phyloP scores from a whole-genome alignment of 2,888 invertebrate genomes.

The Ypsolopha sequella region DNA sequence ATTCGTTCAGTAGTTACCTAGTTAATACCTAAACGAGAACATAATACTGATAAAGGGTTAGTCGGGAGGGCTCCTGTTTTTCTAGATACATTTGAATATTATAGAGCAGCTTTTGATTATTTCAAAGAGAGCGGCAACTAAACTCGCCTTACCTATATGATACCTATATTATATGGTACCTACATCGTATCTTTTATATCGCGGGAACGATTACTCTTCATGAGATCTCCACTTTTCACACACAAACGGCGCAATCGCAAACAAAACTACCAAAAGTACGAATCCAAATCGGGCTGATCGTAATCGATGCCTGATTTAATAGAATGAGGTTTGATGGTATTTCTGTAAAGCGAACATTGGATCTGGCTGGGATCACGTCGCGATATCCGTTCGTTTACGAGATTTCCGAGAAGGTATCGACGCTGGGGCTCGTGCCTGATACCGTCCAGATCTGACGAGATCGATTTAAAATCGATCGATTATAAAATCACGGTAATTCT shows the following conservation, averaged over 20 bases:
- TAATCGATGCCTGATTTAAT: slow-evolving; percentile 4
- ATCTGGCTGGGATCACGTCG: not conserved
- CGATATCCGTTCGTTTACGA: slow-evolving; percentile 4
- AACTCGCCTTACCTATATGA: too few species aligned
- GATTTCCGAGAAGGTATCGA: slow-evolving; percentile 9
- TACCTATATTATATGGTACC: too few species aligned
- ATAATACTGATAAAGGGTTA: too few species aligned
- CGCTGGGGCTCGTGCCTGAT: not conserved
- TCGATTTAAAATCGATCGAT: too few species aligned
- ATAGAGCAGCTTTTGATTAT: too few species aligned
- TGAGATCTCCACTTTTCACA: not conserved
- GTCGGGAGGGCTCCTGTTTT: too few species aligned
- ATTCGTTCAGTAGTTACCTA: too few species aligned
- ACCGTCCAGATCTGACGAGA: not conserved
- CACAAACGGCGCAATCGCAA: not conserved
- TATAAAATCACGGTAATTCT: too few species aligned
- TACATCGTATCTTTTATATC: too few species aligned
- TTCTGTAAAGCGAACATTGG: not conserved
- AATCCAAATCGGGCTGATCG: not conserved
- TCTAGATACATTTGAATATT: too few species aligned
- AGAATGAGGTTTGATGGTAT: not conserved
- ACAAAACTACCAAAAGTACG: not conserved
- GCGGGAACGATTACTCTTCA: not conserved
- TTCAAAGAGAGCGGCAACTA: too few species aligned
- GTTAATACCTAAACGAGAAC: not conserved